A percentile compares a stretch with the other conserved stretches of the same genome.
Conservation (phyloP, 2,888 invertebrate species). For the Apodemia zela region DNA sequence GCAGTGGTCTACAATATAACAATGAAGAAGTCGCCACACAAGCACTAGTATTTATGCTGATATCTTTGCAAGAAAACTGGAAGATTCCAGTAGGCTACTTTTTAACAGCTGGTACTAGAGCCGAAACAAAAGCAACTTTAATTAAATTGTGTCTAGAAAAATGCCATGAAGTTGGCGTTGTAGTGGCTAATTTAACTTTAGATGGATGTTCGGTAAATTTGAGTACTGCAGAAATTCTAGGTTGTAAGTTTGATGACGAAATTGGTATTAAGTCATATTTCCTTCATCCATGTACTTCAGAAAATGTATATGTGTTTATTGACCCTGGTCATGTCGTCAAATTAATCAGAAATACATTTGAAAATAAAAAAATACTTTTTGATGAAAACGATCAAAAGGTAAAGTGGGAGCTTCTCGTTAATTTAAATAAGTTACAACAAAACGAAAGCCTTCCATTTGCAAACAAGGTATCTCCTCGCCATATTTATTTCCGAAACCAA, state of each 20-base stretch:
- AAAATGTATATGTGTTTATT: constrained; percentile 32
- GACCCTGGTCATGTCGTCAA: constrained; percentile 35
- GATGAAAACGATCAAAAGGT: neutral
- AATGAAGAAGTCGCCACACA: neutral
- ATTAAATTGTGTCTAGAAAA: constrained; percentile 33
- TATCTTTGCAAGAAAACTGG: constrained; percentile 38
- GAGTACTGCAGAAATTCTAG: constrained; percentile 31
- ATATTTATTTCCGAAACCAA: constrained; percentile 28
- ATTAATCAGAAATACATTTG: constrained; percentile 34
- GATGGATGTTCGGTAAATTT: constrained; percentile 35
- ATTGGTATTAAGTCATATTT: constrained; percentile 9
- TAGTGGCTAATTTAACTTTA: constrained; percentile 33
- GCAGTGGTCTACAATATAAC: constrained; percentile 24
- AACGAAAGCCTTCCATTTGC: constrained; percentile 27
- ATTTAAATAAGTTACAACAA: constrained; percentile 26
- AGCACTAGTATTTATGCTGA: constrained; percentile 40
- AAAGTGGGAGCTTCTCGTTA: constrained; percentile 4
- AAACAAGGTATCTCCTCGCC: constrained; percentile 29
- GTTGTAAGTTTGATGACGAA: constrained; percentile 30
- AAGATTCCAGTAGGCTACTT: constrained; percentile 46
- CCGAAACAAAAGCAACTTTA: constrained; percentile 35
- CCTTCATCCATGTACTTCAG: constrained; percentile 28
- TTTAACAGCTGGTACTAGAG: constrained; percentile 35
- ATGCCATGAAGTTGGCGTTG: constrained; percentile 34
- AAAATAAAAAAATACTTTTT: constrained; percentile 24